Evolutionary conservation across 2,113 vertebrate genomes (phyloP), one percentile per base, ranked within the genome.

Genomic region (Mobula birostris): DNA sequence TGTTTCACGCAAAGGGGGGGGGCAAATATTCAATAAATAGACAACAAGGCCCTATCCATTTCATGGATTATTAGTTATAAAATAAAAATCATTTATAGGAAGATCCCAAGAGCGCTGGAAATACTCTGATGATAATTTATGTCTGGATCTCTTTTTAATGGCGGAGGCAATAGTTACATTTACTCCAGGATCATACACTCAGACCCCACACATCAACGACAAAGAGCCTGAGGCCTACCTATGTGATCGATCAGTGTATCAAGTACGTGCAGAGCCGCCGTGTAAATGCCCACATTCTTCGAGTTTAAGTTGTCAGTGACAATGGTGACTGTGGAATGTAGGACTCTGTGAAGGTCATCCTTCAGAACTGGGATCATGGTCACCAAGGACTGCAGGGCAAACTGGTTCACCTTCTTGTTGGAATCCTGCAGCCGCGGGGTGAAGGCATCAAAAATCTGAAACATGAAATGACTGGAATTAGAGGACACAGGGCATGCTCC

Each of bases 401-500:
- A 93, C 94, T 97, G 96, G 15, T 95, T 97, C 94, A 97, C 96
- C 94, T 97, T 97, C 94, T 95, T 97, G 94, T 97, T 96, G 40
- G 95, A 96, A 80, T 97, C 97, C 21, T 96, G 96, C 95, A 97
- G 95, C 94, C 96, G 96, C 11, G 76, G 96, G 15, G 94, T 94
- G 95, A 97, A 97, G 66, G 29, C 4, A 88, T 97, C 96, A 94
- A 97, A 97, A 94, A 97, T 95, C 97, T 97, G 94, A 95, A 94
- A 94, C 8, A 29, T 94, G 21, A 32, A 94, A 94, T 36, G 5
- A 32, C 66, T 15, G 29, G 40, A 5, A 74, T 93, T 40, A 76
- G 70, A 48, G 32, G 29, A 29, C 68, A 1, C 66, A 72, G 24
- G 66, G 21, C 27, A n/a, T 27, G 58, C 14, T 61, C 11, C 58